Percentiles rank a stretch among this genome's conserved stretches.
Evolutionary conservation across 2,888 invertebrate genomes (phyloP).

Genomic region (Trachelus troglodyta): DNA sequence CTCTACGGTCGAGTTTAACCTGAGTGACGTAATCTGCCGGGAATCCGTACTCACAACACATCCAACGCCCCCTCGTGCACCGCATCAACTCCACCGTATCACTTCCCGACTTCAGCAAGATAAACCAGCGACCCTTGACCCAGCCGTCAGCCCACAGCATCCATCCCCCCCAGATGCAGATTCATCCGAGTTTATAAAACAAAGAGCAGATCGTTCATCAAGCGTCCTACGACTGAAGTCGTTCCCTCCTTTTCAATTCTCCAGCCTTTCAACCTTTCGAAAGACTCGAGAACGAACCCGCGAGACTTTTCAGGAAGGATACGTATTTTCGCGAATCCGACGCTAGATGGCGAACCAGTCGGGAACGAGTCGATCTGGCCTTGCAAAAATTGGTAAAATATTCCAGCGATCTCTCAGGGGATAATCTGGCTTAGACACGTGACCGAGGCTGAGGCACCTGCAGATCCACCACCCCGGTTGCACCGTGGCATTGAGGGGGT

Average conservation of each 20-base stretch:
- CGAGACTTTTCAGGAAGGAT: neutral
- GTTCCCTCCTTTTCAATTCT: neutral
- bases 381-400: conserved; percentile 47
- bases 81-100: conserved; percentile 35
- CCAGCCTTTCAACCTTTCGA: neutral
- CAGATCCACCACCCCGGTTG: neutral
- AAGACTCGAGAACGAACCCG: neutral
- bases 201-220: neutral
- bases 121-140: conserved; percentile 49
- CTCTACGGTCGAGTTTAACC: conserved; percentile 8
- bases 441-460: conserved; percentile 19
- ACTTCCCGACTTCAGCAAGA: conserved; percentile 41
- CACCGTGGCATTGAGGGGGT: neutral
- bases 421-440: conserved; percentile 56
- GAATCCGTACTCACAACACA: conserved; percentile 31
- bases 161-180: conserved; percentile 38
- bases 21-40: conserved; percentile 46
- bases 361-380: neutral
- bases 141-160: conserved; percentile 31
- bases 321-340: neutral
- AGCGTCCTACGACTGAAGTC: neutral
- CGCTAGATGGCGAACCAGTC: neutral
- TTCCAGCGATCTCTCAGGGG: conserved; percentile 54
- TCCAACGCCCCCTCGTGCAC: neutral
- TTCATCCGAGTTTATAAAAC: conserved; percentile 52